Evolutionary conservation across 92 coral and sea anemone genomes (phyloP), one percentile per base, ranked within the genome.

Genomic region (Siderastrea siderea): DNA sequence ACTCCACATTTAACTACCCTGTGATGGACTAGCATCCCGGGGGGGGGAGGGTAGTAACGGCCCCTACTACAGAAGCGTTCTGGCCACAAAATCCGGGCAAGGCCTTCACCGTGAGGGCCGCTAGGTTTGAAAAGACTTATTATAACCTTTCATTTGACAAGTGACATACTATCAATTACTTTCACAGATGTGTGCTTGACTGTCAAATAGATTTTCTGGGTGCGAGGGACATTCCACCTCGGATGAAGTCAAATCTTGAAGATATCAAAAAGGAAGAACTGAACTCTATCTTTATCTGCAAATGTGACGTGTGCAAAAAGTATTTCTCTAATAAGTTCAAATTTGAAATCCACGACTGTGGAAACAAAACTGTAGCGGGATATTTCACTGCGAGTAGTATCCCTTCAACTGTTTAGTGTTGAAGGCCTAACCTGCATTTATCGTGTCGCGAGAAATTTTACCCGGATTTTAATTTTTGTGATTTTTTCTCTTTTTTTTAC

Each of bases 301-400:
- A 89, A 44, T 89, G 92, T 62, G 74, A 86, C 63, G 57, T 75
- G 38, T 89, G 92, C 50, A 68, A 58, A 17, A 74, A 64, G 77
- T 89, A 89, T 46, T 89, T 89, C 84, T 89, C 92, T 9, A 89
- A 74, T 38, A 76, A 89, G 77, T 69, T 86, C 3, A 52, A 62
- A 45, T 89, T 89, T 89, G 92, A 89, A 76, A 54, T 83, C 70
- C 92, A 89, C 48, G 83, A 83, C 48, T 89, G 92, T 59, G 57
- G 75, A 13, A 71, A 47, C 75, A 71, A 71, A 15, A 43, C n/a
- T 26, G 68, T 63, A 6, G 15, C 68, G 38, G 5, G n/a, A 15
- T 19, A 63, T 1, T 63, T 19, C n/a, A 43, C 68, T 15, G 43
- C 65, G 5, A 55, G 44, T 44, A 49, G 47, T 51, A 43, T 51